Evolutionary conservation across 37 sponge, comb jelly and placozoan genomes (phyloP), one percentile per base, ranked within the genome.

Genomic region (Amphimedon queenslandica): DNA sequence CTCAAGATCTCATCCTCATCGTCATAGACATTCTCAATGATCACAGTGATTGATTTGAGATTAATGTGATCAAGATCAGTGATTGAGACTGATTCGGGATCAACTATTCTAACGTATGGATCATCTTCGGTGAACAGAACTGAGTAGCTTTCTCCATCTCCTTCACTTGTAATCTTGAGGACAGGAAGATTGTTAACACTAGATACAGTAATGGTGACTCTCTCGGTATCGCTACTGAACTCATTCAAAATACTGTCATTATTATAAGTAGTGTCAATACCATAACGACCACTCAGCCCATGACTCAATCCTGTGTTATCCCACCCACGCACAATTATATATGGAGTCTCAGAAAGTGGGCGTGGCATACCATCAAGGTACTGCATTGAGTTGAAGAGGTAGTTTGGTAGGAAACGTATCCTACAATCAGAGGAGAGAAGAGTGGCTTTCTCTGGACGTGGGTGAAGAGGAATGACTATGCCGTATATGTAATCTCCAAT

Each of bases 401-500:
- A 25, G 42, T 71, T 66, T 8, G 95, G 95, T 11, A 90, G 67
- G 70, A 90, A 94, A 0, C 92, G 74, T 0, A 94, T 70, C 25
- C 79, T 35, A 38, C 95, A 94, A 47, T 80, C 84, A 31, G 84
- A 77, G 53, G 37, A 56, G 8, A 94, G 73, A 0, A 90, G 65
- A 23, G 95, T 94, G 29, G 95, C 95, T 60, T 67, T 90, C 67
- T 90, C 83, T 58, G 77, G 68, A 34, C 51, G 53, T 1, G 95
- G 95, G 36, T 71, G 33, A 28, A 64, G 66, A 38, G 95, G 95
- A 0, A 90, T 40, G 24, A 80, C 31, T 18, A 84, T 74, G 0
- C 85, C 91, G 58, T 87, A 90, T 1, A 74, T n/a, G 33, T 87
- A 30, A 68, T 94, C 85, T 6, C 95, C 95, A 55, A 94, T 84